These are phyloP conservation scores for Lithodes maja DNA, from an alignment of 2,888 invertebrate species.

Conservation along the genomic window DNA sequence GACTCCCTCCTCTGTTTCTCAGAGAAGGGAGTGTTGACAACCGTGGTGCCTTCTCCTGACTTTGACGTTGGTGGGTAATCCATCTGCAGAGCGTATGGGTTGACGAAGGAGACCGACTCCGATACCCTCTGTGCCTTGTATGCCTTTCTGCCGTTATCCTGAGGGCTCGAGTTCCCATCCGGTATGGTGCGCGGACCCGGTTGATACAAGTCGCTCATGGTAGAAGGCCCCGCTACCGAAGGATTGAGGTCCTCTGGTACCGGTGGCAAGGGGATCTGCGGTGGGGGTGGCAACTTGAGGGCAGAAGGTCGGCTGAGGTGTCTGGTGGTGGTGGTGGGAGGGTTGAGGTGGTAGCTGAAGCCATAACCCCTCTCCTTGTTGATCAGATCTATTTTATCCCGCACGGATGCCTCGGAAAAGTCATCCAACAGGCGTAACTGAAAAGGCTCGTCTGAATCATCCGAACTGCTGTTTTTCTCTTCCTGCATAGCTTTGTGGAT, in stretches of 20 bases:
- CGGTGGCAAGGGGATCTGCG: conserved; percentile 61
- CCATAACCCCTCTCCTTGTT: conserved; percentile 41
- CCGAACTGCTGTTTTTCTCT: conserved; percentile 25
- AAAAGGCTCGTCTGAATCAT: not conserved
- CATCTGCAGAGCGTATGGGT: conserved; percentile 43
- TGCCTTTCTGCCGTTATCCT: conserved; percentile 30
- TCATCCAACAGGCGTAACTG: not conserved
- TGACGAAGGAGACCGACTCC: conserved; percentile 54
- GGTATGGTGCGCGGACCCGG: not conserved
- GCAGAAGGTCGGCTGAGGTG: conserved; percentile 39
- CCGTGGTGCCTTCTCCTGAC: not conserved
- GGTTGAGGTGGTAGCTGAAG: conserved; percentile 58
- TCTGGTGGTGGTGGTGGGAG: conserved; percentile 35
- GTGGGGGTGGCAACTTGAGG: conserved; percentile 55
- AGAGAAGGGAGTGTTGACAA: conserved; percentile 45
- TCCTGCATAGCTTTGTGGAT: conserved; percentile 45
- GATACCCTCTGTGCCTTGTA: conserved; percentile 51
- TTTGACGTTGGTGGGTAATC: conserved; percentile 21
- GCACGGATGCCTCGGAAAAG: not conserved
- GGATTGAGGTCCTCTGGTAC: conserved; percentile 48
- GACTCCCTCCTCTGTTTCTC: conserved; percentile 56
- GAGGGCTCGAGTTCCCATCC: conserved; percentile 21
- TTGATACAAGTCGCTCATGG: not conserved
- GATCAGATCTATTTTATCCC: conserved; percentile 33
- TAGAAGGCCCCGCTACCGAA: conserved; percentile 40